Evolutionary conservation across 2,797 vertebrate genomes (phyloP), one percentile per base, ranked within the genome.

Genomic region (Brachymystax lenok): DNA sequence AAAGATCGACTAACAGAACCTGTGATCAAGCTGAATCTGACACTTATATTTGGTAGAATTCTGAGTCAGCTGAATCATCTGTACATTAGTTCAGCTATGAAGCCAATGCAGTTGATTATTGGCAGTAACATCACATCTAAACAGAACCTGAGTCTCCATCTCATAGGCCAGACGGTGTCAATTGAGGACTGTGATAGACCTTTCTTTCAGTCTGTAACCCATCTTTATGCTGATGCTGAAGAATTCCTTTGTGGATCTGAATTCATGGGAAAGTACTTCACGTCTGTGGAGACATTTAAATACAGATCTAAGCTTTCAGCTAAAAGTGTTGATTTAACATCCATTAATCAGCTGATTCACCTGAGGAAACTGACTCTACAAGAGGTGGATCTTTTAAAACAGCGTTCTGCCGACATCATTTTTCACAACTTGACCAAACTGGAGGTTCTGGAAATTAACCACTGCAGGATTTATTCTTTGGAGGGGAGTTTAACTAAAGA

Each of bases 391-490:
- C 75, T 79, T 61, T 72, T 69, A 56, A 30, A 6, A 16, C 75
- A 80, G 67, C 24, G 56, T 19, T 19, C 13, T 13, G 61, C 70
- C 63, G 19, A 52, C 68, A 14, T n/a, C 6, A 69, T 80, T 21
- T 77, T 80, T 19, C 79, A 66, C 71, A 80, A 80, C 27, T 4
- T 80, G 27, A 73, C 75, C n/a, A 71, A 69, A 35, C 46, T 80
- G 40, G 71, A 74, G 54, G 30, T 17, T n/a, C 21, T 77, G 4
- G 0, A 56, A 17, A 8, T 80, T 3, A 6, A 16, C 1, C 6
- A 14, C 21, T 77, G 54, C 28, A 63, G 66, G 17, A 13, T 80
- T 19, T 3, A 50, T 33, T 61, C 66, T 13, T 46, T 80, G 5
- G 50, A 73, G 7, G 33, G 61, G 8, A 70, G 59, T 17, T 63